Percentiles rank a stretch among this genome's conserved stretches.
Conservation (phyloP, 2,113 vertebrate species). For the Anarrhichthys ocellatus region DNA sequence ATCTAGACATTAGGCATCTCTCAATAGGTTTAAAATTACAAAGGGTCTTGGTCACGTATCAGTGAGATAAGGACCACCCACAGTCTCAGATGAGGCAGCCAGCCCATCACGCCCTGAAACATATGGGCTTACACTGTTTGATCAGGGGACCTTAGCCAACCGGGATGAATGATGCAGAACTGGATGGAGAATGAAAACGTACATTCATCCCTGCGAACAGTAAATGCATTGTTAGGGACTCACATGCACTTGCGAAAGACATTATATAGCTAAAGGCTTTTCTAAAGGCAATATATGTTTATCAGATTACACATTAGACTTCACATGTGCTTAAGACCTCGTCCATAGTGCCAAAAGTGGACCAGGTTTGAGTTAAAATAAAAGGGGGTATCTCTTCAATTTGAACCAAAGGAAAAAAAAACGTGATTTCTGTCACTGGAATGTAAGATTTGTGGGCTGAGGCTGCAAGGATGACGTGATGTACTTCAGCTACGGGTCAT, state of each 20-base stretch:
- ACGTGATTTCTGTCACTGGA: slow-evolving; percentile 28
- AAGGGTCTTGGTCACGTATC: slow-evolving; percentile 49
- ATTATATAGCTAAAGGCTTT: slow-evolving; percentile 9
- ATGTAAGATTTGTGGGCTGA: slow-evolving; percentile 50
- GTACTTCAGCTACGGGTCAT: slow-evolving; percentile 63
- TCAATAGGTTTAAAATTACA: slow-evolving; percentile 54
- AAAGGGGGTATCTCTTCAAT: background rate
- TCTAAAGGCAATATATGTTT: slow-evolving; percentile 19
- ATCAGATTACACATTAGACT: slow-evolving; percentile 27
- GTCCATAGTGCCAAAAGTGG: background rate
- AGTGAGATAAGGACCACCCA: slow-evolving; percentile 75
- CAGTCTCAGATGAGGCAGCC: slow-evolving; percentile 53
- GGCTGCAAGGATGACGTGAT: slow-evolving; percentile 59
- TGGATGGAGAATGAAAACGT: slow-evolving; percentile 35
- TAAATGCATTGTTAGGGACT: slow-evolving; percentile 35
- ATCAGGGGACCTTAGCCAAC: slow-evolving; percentile 55
- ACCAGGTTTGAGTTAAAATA: background rate
- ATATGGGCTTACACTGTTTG: slow-evolving; percentile 59
- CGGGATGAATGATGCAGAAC: slow-evolving; percentile 47
- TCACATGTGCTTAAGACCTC: background rate
- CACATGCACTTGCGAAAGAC: slow-evolving; percentile 22
- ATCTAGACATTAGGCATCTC: slow-evolving; percentile 33
- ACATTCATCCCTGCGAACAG: slow-evolving; percentile 59
- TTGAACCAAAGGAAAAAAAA: slow-evolving; percentile 8
- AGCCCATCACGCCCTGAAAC: slow-evolving; percentile 59